phyloP scores from a whole-genome alignment of 2,888 invertebrate genomes.

The Atrina japonica region DNA sequence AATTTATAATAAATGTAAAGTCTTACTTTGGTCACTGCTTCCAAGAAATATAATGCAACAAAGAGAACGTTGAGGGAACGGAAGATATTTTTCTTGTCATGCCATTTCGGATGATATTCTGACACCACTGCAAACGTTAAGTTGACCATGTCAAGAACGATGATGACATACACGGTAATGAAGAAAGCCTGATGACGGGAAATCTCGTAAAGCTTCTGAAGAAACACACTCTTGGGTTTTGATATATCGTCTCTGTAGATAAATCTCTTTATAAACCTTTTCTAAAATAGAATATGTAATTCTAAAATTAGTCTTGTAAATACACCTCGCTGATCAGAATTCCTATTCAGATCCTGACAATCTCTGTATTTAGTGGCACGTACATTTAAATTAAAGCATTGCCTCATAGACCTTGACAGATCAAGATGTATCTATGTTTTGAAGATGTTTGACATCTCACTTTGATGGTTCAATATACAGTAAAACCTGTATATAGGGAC shows the following conservation, averaged over 20 bases:
- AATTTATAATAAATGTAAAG: too few relatives aligned
- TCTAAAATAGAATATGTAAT: constrained; percentile 61
- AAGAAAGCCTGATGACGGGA: constrained; percentile 57
- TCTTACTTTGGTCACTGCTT: constrained; percentile 68
- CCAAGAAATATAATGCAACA: constrained; percentile 67
- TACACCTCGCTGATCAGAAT: too few relatives aligned
- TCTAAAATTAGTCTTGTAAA: too few relatives aligned
- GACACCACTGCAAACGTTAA: constrained; percentile 56
- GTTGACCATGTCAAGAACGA: constrained; percentile 65
- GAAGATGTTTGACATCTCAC: too few relatives aligned
- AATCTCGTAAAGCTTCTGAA: constrained; percentile 42
- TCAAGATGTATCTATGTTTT: too few relatives aligned
- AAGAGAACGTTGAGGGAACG: constrained; percentile 61
- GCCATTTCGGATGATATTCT: constrained; percentile 49
- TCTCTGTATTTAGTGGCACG: too few relatives aligned
- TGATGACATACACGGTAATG: constrained; percentile 57
- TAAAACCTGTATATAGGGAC: too few relatives aligned
- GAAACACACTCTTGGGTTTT: constrained; percentile 40
- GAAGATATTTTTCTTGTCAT: constrained; percentile 51
- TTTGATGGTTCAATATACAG: too few relatives aligned
- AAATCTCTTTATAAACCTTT: constrained; percentile 53
- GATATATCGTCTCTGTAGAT: constrained; percentile 44
- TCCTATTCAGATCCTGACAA: too few relatives aligned
- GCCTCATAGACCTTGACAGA: too few relatives aligned
- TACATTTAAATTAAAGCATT: too few relatives aligned